Evolutionary conservation across 64 coral and sea anemone genomes (phyloP).

Genomic region (Montipora cactus): DNA sequence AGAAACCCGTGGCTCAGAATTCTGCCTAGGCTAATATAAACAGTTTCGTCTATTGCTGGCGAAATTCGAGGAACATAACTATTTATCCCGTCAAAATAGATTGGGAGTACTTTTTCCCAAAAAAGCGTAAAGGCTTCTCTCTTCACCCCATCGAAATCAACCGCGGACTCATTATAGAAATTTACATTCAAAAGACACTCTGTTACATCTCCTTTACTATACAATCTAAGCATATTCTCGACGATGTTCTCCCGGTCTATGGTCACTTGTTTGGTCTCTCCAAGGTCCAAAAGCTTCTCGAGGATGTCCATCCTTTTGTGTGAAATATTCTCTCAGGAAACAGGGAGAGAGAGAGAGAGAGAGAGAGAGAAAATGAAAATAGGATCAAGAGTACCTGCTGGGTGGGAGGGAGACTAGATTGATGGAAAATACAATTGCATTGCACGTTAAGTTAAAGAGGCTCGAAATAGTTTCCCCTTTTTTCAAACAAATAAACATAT

Average conservation of each 20-base stretch:
- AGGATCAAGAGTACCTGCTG: too few species aligned
- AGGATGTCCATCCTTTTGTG: not conserved
- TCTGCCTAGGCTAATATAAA: not conserved
- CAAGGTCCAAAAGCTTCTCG: not conserved
- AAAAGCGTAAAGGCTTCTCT: conserved; percentile 54
- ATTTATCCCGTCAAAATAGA: conserved; percentile 31
- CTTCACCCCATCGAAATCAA: conserved; percentile 36
- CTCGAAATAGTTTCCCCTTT: too few species aligned
- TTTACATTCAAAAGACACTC: conserved; percentile 23
- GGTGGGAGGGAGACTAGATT: too few species aligned
- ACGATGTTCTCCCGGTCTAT: conserved; percentile 43
- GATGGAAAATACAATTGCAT: too few species aligned
- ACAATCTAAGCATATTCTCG: conserved; percentile 5
- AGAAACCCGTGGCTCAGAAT: conserved; percentile 18
- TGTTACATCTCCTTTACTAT: not conserved
- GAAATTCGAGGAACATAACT: conserved; percentile 25
- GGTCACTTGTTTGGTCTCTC: not conserved
- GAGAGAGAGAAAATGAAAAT: too few species aligned
- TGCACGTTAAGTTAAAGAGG: too few species aligned
- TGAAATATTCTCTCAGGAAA: too few species aligned
- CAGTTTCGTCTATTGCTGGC: not conserved
- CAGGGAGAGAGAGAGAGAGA: too few species aligned
- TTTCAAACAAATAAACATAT: too few species aligned
- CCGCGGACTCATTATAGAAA: not conserved
- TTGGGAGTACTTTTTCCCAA: conserved; percentile 7